These are phyloP conservation scores for Parascotia fuliginaria DNA, from an alignment of 2,888 invertebrate genomes.

Conservation along the genomic window DNA sequence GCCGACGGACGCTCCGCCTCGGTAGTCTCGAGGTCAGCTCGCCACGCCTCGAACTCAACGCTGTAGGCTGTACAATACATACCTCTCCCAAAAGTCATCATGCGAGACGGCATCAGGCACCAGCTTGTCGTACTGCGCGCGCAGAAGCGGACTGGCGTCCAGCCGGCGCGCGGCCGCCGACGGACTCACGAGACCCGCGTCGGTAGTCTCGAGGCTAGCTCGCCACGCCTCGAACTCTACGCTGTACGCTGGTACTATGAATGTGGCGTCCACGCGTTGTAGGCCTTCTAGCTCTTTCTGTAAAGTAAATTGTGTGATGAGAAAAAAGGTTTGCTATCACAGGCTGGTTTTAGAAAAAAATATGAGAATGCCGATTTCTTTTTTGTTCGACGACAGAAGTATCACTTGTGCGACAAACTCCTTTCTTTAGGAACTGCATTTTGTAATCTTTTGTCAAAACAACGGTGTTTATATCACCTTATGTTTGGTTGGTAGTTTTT, in stretches of 20 bases:
- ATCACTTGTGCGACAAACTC: no score
- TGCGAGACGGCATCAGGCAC: constrained; percentile 90
- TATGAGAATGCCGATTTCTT: no score
- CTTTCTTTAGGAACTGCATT: no score
- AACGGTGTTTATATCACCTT: no score
- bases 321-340: not conserved
- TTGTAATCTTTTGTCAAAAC: no score
- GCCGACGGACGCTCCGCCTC: no score
- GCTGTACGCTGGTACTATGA: constrained; percentile 88
- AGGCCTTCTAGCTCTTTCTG: constrained; percentile 90
- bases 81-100: constrained; percentile 93
- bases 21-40: no score
- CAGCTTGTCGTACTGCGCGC: constrained; percentile 87
- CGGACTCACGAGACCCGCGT: constrained; percentile 51
- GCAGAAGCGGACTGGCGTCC: constrained; percentile 75
- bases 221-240: constrained; percentile 78
- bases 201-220: constrained; percentile 59
- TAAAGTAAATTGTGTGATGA: not conserved
- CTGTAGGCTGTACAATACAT: not conserved
- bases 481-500: no score
- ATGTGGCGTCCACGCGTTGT: constrained; percentile 90
- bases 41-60: no score
- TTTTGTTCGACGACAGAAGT: no score
- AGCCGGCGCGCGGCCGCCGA: constrained; percentile 59
- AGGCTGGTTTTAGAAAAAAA: not conserved